A percentile compares a stretch with the other conserved stretches of the same genome.
phyloP scores from a whole-genome alignment of 2,797 vertebrate genomes.

The Anisognathus igniventris region DNA sequence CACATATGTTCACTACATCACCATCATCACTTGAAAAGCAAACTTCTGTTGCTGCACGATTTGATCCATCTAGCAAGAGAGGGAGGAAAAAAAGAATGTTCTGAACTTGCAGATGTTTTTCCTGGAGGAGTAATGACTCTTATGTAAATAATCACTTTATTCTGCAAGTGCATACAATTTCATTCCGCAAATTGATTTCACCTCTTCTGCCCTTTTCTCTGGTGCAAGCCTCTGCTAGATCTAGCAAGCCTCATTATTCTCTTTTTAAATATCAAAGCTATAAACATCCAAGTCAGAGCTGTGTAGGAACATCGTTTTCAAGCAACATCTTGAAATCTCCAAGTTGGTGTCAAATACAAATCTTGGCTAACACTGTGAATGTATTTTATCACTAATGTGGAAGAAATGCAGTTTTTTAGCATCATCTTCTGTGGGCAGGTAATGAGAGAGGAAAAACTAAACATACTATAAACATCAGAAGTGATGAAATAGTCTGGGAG shows the following conservation, averaged over 20 bases:
- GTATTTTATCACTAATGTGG: background rate
- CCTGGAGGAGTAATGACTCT: background rate
- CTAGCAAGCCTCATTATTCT: background rate
- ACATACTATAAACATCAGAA: background rate
- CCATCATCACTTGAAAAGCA: background rate
- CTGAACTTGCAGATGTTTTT: background rate
- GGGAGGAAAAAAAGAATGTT: background rate
- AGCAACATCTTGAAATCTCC: background rate
- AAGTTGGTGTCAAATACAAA: background rate
- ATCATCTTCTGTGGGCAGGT: background rate
- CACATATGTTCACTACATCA: background rate
- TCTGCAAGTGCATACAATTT: background rate
- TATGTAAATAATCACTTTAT: conserved; percentile 14
- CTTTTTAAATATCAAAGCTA: conserved; percentile 4
- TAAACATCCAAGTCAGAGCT: background rate
- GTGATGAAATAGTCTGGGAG: background rate
- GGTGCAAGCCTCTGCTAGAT: background rate
- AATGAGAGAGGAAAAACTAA: background rate
- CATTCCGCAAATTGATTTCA: conserved; percentile 25
- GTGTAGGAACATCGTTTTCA: background rate
- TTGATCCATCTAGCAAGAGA: background rate
- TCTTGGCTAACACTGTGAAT: background rate
- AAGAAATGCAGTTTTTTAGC: background rate
- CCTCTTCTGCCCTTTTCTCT: background rate
- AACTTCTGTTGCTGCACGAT: background rate